phyloP scores from a whole-genome alignment of 2,888 invertebrate species.

The Ecdyonurus torrentis region DNA sequence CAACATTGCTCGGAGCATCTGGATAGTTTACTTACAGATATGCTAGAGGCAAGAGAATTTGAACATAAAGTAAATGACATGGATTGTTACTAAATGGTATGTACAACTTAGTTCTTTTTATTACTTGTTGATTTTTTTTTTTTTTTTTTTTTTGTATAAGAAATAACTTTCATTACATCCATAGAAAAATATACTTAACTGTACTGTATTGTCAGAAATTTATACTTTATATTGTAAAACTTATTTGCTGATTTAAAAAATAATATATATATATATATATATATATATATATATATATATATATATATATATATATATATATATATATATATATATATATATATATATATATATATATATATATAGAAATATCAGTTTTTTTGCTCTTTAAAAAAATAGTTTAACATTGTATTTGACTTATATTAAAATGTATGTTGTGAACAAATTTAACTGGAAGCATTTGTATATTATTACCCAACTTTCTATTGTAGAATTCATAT shows the following conservation, averaged over 20 bases:
- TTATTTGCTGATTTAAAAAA: too few species aligned
- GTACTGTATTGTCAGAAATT: too few species aligned
- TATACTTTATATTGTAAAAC: too few species aligned
- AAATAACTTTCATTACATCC: neutral
- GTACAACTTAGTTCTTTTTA: too few species aligned
- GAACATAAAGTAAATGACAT: neutral
- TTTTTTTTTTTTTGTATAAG: neutral
- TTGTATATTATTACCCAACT: too few species aligned
- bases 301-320: neutral
- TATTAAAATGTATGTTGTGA: too few species aligned
- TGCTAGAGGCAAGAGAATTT: neutral
- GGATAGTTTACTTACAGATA: neutral
- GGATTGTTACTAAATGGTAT: constrained; percentile 1
- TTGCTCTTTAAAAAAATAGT: too few species aligned
- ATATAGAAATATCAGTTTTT: neutral
- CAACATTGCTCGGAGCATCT: neutral
- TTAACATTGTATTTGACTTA: too few species aligned
- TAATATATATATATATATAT: neutral
- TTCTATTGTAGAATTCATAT: too few species aligned
- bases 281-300: neutral
- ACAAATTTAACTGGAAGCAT: too few species aligned
- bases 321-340: neutral
- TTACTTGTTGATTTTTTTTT: too few species aligned
- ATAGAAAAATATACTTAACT: too few species aligned
- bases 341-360: neutral